A percentile compares a stretch with the other conserved stretches of the same genome.
Evolutionary conservation across 1,140 invertebrate species (phyloP).

Genomic region (Galleria mellonella): DNA sequence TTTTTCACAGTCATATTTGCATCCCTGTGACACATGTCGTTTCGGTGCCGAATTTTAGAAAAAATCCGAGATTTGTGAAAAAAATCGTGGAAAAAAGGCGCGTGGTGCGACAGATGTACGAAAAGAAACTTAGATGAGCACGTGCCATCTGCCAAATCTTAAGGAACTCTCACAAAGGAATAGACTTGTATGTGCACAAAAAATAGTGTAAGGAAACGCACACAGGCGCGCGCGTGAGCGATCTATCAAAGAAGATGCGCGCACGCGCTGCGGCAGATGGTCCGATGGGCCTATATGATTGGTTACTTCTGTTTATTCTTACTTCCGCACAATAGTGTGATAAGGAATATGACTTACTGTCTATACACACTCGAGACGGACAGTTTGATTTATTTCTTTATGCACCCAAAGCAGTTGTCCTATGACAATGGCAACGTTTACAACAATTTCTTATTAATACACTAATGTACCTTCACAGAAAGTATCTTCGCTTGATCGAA

Average conservation of each 20-base stretch:
- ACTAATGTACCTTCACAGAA: constrained; percentile 5
- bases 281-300: constrained; percentile 56
- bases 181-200: constrained; percentile 14
- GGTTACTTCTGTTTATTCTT: constrained; percentile 48
- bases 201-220: constrained; percentile 27
- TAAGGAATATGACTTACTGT: constrained; percentile 56
- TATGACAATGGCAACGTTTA: constrained; percentile 24
- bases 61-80: constrained; percentile 48
- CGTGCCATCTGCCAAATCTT: constrained; percentile 72
- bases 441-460: constrained; percentile 22
- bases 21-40: constrained; percentile 59
- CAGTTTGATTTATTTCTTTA: constrained; percentile 36
- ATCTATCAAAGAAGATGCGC: constrained; percentile 51
- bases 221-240: constrained; percentile 19
- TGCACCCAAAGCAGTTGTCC: constrained; percentile 15
- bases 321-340: constrained; percentile 58
- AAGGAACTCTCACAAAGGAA: constrained; percentile 35
- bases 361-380: constrained; percentile 16
- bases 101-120: constrained; percentile 64
- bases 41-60: constrained; percentile 11
- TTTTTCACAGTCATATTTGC: constrained; percentile 59
- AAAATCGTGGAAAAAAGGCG: constrained; percentile 51
- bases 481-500: constrained; percentile 7
- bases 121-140: constrained; percentile 57
- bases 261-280: constrained; percentile 63